These are phyloP conservation scores for Pygmarrhopalites habei DNA, from an alignment of 1,140 invertebrate species.

Conservation along the genomic window DNA sequence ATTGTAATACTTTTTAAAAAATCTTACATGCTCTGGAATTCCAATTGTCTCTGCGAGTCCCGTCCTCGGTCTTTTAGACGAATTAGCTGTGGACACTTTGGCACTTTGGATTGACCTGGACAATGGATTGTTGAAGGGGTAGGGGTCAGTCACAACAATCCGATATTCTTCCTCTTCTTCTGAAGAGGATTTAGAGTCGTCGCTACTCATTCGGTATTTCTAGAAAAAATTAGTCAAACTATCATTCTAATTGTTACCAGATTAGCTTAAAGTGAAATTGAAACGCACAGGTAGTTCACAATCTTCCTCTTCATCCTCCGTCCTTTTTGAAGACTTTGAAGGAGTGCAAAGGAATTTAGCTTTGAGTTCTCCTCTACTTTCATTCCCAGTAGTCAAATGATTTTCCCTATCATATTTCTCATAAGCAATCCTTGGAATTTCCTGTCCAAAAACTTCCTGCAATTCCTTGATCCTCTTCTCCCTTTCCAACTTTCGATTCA, in stretches of 20 bases:
- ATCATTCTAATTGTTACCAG: too few relatives aligned
- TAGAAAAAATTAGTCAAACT: neutral
- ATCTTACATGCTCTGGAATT: neutral
- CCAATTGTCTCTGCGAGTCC: constrained; percentile 1
- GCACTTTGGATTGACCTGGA: too few relatives aligned
- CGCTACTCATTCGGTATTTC: neutral
- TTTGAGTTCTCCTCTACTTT: too few relatives aligned
- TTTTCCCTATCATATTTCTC: constrained; percentile 6
- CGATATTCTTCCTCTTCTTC: neutral
- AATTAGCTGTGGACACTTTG: too few relatives aligned
- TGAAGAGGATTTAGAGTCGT: neutral
- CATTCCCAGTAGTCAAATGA: too few relatives aligned
- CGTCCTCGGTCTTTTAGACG: too few relatives aligned
- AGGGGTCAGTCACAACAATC: constrained; percentile 2
- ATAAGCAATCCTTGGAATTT: neutral
- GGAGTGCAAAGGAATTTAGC: too few relatives aligned
- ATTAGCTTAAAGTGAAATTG: too few relatives aligned
- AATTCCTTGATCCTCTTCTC: constrained; percentile 1
- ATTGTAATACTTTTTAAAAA: too few relatives aligned
- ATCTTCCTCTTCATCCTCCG: too few relatives aligned
- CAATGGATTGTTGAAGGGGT: neutral
- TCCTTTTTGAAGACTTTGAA: too few relatives aligned
- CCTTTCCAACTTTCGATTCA: neutral
- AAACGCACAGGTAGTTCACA: too few relatives aligned
- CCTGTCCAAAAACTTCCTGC: neutral